A percentile compares a stretch with the other conserved stretches of the same genome.
Evolutionary conservation across 1,140 invertebrate species (phyloP).

Genomic region (Zeugodacus cucurbitae): DNA sequence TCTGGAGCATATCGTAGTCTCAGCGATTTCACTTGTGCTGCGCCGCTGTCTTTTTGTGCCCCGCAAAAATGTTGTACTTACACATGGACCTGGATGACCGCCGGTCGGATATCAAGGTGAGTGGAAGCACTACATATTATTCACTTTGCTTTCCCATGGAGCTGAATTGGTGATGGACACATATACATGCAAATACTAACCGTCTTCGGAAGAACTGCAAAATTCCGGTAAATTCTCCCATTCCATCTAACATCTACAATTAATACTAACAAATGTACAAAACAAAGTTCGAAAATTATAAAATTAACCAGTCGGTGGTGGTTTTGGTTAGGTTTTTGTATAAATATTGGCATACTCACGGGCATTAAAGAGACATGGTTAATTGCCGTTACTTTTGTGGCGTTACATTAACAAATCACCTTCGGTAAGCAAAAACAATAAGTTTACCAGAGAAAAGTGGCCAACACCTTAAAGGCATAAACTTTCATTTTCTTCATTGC

Average conservation of each 20-base stretch:
- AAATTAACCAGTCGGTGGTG: too few species aligned
- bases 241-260: too few species aligned
- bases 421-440: not conserved
- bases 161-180: not conserved
- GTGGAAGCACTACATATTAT: not conserved
- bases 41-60: not conserved
- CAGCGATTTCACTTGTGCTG: not conserved
- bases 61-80: conserved; percentile 44
- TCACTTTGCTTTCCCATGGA: not conserved
- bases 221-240: too few species aligned
- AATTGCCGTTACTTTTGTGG: not conserved
- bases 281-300: too few species aligned
- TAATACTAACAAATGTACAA: too few species aligned
- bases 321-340: too few species aligned
- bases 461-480: not conserved
- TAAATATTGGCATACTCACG: too few species aligned
- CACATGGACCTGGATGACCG: conserved; percentile 42
- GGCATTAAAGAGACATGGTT: not conserved
- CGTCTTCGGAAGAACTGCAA: too few species aligned
- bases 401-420: not conserved
- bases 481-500: not conserved
- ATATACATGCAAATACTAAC: not conserved
- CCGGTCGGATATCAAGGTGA: conserved; percentile 41
- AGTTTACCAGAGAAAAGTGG: not conserved
- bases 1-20: not conserved